A percentile compares a stretch with the other conserved stretches of the same genome.
Conservation (phyloP, 1,140 invertebrate genomes). For the Cyphomyrmex costatus region DNA sequence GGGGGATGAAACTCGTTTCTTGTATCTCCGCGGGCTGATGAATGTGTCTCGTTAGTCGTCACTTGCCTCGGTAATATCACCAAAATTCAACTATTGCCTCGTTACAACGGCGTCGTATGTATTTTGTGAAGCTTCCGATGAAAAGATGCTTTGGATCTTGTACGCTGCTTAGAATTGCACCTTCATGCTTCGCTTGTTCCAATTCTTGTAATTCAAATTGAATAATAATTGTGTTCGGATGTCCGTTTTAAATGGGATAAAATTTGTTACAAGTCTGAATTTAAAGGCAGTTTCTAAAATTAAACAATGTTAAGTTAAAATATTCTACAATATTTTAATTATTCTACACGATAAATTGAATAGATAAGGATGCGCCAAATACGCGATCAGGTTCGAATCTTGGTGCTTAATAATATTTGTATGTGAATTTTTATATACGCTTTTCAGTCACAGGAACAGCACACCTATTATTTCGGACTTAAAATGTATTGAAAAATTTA, state of each 20-base stretch:
- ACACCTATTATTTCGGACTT: too few species aligned
- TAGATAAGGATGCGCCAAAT: too few species aligned
- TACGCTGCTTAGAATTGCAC: slow-evolving; percentile 24
- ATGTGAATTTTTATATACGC: too few species aligned
- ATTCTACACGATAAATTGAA: too few species aligned
- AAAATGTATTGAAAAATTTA: too few species aligned
- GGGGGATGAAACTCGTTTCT: slow-evolving; percentile 75
- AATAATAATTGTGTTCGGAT: not conserved
- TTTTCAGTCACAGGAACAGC: too few species aligned
- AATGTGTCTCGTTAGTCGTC: slow-evolving; percentile 79
- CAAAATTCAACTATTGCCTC: slow-evolving; percentile 75
- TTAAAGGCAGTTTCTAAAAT: not conserved
- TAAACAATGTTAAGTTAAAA: not conserved
- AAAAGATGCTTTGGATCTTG: slow-evolving; percentile 42
- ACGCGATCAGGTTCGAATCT: too few species aligned
- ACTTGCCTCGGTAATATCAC: slow-evolving; percentile 75
- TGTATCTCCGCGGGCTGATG: slow-evolving; percentile 74
- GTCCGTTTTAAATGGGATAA: not conserved
- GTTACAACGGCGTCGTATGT: slow-evolving; percentile 58
- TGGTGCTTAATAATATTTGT: too few species aligned
- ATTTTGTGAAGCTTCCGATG: slow-evolving; percentile 41
- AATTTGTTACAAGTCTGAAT: slow-evolving; percentile 3
- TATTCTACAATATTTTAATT: not conserved
- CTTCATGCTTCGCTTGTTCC: slow-evolving; percentile 9
- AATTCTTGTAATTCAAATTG: slow-evolving; percentile 44